Evolutionary conservation across 2,797 vertebrate species (phyloP), one percentile per base, ranked within the genome.

Genomic region (Rhincodon typus): DNA sequence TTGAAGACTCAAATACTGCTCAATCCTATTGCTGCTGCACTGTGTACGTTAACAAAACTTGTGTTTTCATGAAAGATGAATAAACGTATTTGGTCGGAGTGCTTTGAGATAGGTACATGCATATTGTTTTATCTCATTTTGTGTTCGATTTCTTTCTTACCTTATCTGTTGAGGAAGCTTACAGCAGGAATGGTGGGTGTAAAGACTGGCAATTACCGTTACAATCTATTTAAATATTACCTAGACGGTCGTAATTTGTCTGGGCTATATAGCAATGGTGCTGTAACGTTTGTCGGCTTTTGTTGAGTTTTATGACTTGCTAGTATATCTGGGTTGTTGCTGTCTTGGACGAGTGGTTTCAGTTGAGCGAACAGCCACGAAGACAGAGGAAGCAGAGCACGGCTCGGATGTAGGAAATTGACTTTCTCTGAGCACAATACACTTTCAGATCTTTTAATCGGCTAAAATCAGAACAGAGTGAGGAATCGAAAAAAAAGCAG

Each of bases 281-380:
- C 98, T 98, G 97, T 98, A 98, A 98, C 98, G 98, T 98, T 98
- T 98, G 98, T 98, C 98, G 98, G 98, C 99, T 99, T 99, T 99
- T 99, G 99, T 99, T 98, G 98, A 98, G 98, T 99, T 99, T 99
- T 99, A 99, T 99, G 98, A 98, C 98, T 98, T 98, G 98, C 98
- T 98, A 98, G 98, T 98, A 98, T 98, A 98, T 98, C 98, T 99
- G 98, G 97, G 98, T 98, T 98, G 98, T 98, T 98, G 98, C 98
- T 99, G 98, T 98, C 98, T 98, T 98, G 98, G 97, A 98, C 98
- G 97, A 98, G 98, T 98, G 97, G 98, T 98, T 98, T 99, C 98
- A 98, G 98, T 99, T 97, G 98, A 98, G 98, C 97, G 97, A 97
- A 97, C 97, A 97, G 97, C 97, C 98, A 97, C 97, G 97, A 97